Evolutionary conservation across 2,888 invertebrate genomes (phyloP), one percentile per base, ranked within the genome.

Genomic region (Odontomyia ornata): DNA sequence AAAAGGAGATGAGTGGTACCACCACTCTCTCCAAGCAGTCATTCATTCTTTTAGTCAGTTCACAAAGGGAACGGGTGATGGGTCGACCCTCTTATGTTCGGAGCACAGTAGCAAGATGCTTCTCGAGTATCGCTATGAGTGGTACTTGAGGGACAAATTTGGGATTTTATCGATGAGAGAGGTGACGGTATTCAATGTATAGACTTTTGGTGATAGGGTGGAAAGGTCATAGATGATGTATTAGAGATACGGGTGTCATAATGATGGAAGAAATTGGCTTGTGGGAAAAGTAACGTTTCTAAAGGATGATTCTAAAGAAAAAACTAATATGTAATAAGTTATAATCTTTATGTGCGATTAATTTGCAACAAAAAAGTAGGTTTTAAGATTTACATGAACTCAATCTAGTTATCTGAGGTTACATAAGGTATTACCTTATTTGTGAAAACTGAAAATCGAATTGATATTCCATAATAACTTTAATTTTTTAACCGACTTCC

Each of bases 111-210:
- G 69, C 69, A 69, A 64, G 64, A 69, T 46, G 46, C 47, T 13
- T 25, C 46, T 69, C 47, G 18, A 69, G 69, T 46, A 69, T 43
- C 69, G 25, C 21, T 43, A 46, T 69, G 47, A 69, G 46, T 69
- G 69, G 43, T 5, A 23, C 11, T 25, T 69, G 25, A 43, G n/a
- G 47, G n/a, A 21, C 21, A 15, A 11, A 46, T 69, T 11, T 9
- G n/a, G 69, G 47, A 46, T 69, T 67, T 69, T 69, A 23, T n/a
- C 1, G n/a, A 69, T 67, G 18, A 23, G n/a, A 67, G 15, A 64
- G 69, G 69, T 69, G 25, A 46, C 25, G 69, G 69, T 25, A 69
- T 69, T 69, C 69, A 30, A 46, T 69, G 23, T 11, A 23, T n/a
- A 15, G 18, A 65, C 65, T 69, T n/a, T 46, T 69, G 13, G 47